These are phyloP conservation scores for Acanthococcus lagerstroemiae DNA, from an alignment of 2,888 invertebrate species.

Conservation along the genomic window DNA sequence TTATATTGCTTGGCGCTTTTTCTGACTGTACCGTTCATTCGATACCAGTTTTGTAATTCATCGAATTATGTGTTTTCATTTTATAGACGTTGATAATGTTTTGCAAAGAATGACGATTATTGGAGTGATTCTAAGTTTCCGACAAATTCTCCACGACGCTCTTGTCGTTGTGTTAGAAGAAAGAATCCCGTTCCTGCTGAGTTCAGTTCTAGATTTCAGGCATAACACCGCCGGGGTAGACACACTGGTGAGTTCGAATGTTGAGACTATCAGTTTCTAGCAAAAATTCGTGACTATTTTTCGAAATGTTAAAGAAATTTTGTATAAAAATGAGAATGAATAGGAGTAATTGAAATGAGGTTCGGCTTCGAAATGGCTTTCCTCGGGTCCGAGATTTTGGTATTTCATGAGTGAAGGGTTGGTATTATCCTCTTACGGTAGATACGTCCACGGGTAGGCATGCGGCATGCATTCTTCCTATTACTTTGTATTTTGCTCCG, in stretches of 20 bases:
- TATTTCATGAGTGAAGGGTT: no score
- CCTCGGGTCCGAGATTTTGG: no score
- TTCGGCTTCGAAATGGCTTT: no score
- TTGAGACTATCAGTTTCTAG: background rate
- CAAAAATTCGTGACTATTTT: background rate
- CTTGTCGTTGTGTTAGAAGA: conserved; percentile 85
- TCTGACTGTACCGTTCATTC: no score
- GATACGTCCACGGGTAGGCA: no score
- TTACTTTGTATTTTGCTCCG: no score
- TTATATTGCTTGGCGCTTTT: no score
- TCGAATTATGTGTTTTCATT: background rate
- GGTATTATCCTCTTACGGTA: no score
- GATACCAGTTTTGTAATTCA: background rate
- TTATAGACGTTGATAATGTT: conserved; percentile 77
- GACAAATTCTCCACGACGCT: conserved; percentile 87
- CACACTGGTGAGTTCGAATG: background rate
- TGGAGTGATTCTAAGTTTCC: conserved; percentile 92
- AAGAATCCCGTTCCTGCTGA: conserved; percentile 88
- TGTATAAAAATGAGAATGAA: no score
- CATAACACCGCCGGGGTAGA: conserved; percentile 19
- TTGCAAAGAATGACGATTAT: conserved; percentile 95
- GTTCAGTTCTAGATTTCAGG: conserved; percentile 75
- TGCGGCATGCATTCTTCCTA: no score
- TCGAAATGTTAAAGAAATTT: background rate
- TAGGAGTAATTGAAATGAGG: no score